A percentile compares a stretch with the other conserved stretches of the same genome.
These are phyloP conservation scores for Echeneis naucrates DNA, from an alignment of 2,797 vertebrate genomes.

Conservation along the genomic window DNA sequence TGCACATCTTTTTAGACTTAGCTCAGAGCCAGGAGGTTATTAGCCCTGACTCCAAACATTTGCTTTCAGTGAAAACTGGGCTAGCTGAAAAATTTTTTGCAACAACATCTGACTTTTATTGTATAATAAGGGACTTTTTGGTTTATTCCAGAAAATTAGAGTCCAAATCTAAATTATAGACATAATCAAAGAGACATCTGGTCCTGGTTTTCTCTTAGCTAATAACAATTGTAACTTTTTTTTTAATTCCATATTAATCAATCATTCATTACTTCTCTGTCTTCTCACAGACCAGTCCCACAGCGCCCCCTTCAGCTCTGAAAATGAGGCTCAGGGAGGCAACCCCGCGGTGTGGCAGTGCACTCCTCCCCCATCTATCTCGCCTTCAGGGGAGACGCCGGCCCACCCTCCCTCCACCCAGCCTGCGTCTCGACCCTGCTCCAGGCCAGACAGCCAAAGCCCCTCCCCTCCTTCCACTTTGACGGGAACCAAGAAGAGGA, in stretches of 20 bases:
- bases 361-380: slow-evolving; percentile 89
- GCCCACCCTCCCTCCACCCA: slow-evolving; percentile 54
- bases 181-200: neutral
- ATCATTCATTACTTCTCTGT: neutral
- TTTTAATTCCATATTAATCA: slow-evolving; percentile 1
- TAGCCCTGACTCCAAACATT: too few relatives aligned
- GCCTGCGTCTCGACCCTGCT: slow-evolving; percentile 58
- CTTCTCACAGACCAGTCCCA: slow-evolving; percentile 89
- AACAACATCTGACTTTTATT: neutral
- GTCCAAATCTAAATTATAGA: neutral
- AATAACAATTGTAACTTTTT: neutral
- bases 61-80: neutral
- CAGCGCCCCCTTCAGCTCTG: slow-evolving; percentile 85
- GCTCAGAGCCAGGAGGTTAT: too few relatives aligned
- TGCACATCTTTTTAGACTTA: too few relatives aligned
- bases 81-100: neutral
- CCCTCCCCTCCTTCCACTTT: slow-evolving; percentile 74
- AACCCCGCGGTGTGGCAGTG: slow-evolving; percentile 88
- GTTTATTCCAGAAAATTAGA: neutral
- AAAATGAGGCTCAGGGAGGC: slow-evolving; percentile 85
- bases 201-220: neutral
- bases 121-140: neutral
- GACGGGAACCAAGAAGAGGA: slow-evolving; percentile 88
- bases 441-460: slow-evolving; percentile 86
- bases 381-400: slow-evolving; percentile 88